Conservation (phyloP, 2,888 invertebrate genomes). For the Drosophila stalkeri region DNA sequence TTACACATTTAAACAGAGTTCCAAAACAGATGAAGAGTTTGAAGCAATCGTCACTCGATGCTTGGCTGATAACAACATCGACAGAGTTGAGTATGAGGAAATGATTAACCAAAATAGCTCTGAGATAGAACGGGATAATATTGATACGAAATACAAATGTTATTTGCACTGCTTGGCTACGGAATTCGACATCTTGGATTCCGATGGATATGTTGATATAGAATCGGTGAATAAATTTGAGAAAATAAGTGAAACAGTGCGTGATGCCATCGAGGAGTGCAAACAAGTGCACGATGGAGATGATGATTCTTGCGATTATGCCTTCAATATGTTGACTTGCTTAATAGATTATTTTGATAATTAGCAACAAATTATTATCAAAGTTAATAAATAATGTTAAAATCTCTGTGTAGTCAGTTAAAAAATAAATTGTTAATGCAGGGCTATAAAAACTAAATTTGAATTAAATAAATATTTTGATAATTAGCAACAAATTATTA, state of each 20-base stretch:
- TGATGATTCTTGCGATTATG: slow-evolving; percentile 13
- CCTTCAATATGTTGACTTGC: slow-evolving; percentile 7
- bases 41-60: slow-evolving; percentile 15
- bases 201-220: slow-evolving; percentile 38
- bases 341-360: not conserved
- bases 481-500: too few relatives aligned
- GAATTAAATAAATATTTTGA: not conserved
- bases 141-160: slow-evolving; percentile 48
- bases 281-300: not conserved
- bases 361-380: too few relatives aligned
- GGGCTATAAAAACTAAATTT: not conserved
- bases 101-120: slow-evolving; percentile 8
- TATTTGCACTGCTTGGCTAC: slow-evolving; percentile 35
- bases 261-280: slow-evolving; percentile 13
- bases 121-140: slow-evolving; percentile 23
- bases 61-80: slow-evolving; percentile 34
- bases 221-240: not conserved
- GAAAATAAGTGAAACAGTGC: not conserved
- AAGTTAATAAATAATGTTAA: not conserved
- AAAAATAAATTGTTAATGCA: not conserved
- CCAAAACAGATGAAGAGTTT: not conserved
- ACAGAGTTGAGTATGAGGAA: slow-evolving; percentile 24
- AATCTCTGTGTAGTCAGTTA: not conserved
- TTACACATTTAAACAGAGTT: slow-evolving; percentile 10
- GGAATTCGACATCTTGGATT: slow-evolving; percentile 30